Percentiles rank a stretch among this genome's conserved stretches.
Evolutionary conservation across 2,888 invertebrate genomes (phyloP).

Genomic region (Lycia hirtaria): DNA sequence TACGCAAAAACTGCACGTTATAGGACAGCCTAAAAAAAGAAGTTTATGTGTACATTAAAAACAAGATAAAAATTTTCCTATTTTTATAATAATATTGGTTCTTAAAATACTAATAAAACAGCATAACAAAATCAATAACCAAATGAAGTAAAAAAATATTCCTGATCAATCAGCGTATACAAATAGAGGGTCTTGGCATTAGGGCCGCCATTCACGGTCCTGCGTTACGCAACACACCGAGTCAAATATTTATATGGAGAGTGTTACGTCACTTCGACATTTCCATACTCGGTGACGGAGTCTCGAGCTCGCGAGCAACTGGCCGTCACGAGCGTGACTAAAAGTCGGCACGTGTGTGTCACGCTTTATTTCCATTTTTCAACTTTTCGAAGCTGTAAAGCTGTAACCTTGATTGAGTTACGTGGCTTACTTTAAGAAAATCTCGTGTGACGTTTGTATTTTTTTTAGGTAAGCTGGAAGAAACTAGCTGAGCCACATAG

Average conservation of each 20-base stretch:
- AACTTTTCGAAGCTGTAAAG: constrained; percentile 1
- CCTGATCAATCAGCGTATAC: constrained; percentile 22
- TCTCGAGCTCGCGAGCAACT: constrained; percentile 20
- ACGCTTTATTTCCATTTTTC: constrained; percentile 29
- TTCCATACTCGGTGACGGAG: constrained; percentile 42
- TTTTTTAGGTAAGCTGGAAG: too few species aligned
- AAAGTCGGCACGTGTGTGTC: constrained; percentile 26
- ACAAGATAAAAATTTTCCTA: not conserved
- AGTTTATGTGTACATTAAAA: not conserved
- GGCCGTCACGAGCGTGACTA: constrained; percentile 34
- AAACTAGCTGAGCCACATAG: too few species aligned
- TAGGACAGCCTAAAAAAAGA: too few species aligned
- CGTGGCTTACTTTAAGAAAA: not conserved
- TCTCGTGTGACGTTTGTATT: too few species aligned
- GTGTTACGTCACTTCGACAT: constrained; percentile 45
- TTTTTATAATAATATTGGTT: not conserved
- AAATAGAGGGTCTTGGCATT: constrained; percentile 28
- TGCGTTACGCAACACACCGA: constrained; percentile 22
- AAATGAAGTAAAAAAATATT: constrained; percentile 8
- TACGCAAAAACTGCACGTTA: too few species aligned
- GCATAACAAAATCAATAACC: not conserved
- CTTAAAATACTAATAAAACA: not conserved
- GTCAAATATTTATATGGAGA: constrained; percentile 33
- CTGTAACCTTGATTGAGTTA: constrained; percentile 1
- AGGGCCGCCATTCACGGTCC: constrained; percentile 25